A percentile compares a stretch with the other conserved stretches of the same genome.
These are phyloP conservation scores for Arvicanthis niloticus DNA, from an alignment of 2,113 vertebrate species.

Conservation along the genomic window DNA sequence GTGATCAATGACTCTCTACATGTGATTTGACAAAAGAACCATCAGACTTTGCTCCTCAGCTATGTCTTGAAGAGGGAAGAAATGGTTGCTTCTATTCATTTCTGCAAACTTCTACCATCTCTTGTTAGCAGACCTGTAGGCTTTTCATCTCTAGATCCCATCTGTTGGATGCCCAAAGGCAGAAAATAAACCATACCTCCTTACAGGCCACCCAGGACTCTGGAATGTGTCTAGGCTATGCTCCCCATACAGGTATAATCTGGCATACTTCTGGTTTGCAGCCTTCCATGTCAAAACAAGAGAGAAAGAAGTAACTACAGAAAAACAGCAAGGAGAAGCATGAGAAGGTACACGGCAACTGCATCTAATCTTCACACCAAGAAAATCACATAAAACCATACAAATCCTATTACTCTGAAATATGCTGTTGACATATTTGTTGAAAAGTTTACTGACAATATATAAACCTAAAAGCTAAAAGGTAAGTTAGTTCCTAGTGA, in stretches of 20 bases:
- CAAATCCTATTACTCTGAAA: conserved; percentile 10
- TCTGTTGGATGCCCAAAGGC: background rate
- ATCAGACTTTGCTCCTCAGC: conserved; percentile 56
- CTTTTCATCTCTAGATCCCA: background rate
- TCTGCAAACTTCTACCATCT: conserved; percentile 17
- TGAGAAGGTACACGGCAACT: conserved; percentile 5
- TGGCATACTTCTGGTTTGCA: conserved; percentile 21
- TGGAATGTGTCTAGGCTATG: conserved; percentile 41
- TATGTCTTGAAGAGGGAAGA: conserved; percentile 24
- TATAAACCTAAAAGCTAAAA: conserved; percentile 22
- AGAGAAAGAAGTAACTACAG: background rate
- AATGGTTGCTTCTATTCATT: conserved; percentile 61
- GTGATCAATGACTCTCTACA: background rate
- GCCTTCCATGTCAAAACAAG: background rate
- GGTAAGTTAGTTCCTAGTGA: background rate
- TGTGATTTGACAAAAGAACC: conserved; percentile 67
- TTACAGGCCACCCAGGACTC: conserved; percentile 15
- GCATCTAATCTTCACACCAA: background rate
- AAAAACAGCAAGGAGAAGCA: conserved; percentile 30
- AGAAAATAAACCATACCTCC: conserved; percentile 9
- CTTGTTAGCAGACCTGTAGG: background rate
- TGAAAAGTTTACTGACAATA: background rate
- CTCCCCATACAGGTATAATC: background rate
- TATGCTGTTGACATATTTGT: background rate
- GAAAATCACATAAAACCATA: background rate